phyloP scores from a whole-genome alignment of 1,140 invertebrate species.

The Bombus vancouverensis region DNA sequence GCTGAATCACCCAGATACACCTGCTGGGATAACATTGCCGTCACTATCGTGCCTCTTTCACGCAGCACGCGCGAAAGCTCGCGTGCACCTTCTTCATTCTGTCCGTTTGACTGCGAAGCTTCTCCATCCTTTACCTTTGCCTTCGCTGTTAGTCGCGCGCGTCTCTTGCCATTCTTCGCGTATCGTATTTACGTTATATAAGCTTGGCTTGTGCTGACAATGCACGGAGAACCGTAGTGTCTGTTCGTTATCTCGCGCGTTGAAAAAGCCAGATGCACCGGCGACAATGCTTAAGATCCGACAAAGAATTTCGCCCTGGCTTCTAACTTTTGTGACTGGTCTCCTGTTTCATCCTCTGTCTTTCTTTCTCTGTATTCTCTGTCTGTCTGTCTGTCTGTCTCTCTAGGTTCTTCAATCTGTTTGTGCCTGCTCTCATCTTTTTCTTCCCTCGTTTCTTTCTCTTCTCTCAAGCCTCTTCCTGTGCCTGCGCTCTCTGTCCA shows the following conservation, averaged over 20 bases:
- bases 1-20: not conserved
- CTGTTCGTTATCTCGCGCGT: constrained; percentile 37
- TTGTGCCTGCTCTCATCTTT: not conserved
- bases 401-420: not conserved
- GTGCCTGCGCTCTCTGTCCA: no score
- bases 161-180: not conserved
- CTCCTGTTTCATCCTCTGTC: not conserved
- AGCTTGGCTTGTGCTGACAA: not conserved
- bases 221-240: not conserved
- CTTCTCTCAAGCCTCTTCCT: no score
- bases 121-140: no score
- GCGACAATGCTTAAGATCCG: constrained; percentile 28
- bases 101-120: not conserved
- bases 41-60: not conserved
- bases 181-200: constrained; percentile 19
- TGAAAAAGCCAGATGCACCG: constrained; percentile 15
- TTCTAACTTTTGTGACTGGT: not conserved
- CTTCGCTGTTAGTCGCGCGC: not conserved
- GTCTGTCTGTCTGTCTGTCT: no score
- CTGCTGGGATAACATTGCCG: not conserved
- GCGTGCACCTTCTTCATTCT: not conserved
- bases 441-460: not conserved
- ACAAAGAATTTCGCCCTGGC: constrained; percentile 6
- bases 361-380: not conserved
- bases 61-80: not conserved